Evolutionary conservation across 2,888 invertebrate species (phyloP).

Genomic region (Tanaodytes sp.): DNA sequence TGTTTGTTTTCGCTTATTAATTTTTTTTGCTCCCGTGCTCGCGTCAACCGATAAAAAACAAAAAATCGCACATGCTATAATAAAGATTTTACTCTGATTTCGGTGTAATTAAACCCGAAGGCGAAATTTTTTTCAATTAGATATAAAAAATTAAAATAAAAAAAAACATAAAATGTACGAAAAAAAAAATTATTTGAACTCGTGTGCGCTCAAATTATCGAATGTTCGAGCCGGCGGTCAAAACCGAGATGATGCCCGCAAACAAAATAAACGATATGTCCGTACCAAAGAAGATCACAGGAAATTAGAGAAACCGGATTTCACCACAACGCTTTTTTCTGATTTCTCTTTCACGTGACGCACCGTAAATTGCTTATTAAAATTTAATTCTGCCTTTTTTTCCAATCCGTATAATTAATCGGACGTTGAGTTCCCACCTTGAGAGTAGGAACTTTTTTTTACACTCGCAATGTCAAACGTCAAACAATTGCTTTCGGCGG

Average conservation of each 20-base stretch:
- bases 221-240: constrained; percentile 10
- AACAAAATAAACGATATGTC: constrained; percentile 23
- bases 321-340: constrained; percentile 40
- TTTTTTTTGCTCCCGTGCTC: no score
- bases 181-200: constrained; percentile 1
- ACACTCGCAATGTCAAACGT: no score
- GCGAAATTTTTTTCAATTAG: no score
- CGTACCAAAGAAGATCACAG: constrained; percentile 39
- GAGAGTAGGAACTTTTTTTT: no score
- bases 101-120: no score
- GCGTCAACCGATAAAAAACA: no score
- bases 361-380: constrained; percentile 30
- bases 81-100: no score
- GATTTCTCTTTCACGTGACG: constrained; percentile 38
- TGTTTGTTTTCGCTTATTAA: no score
- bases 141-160: no score
- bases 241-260: not conserved
- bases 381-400: constrained; percentile 7
- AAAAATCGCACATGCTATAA: no score
- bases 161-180: no score
- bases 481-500: no score
- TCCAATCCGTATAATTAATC: not conserved
- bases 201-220: constrained; percentile 13
- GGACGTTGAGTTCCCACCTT: not conserved
- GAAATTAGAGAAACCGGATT: constrained; percentile 51